Base-by-base conservation (phyloP, 2,113 vertebrate genomes). In the Rattus rattus region DNA sequence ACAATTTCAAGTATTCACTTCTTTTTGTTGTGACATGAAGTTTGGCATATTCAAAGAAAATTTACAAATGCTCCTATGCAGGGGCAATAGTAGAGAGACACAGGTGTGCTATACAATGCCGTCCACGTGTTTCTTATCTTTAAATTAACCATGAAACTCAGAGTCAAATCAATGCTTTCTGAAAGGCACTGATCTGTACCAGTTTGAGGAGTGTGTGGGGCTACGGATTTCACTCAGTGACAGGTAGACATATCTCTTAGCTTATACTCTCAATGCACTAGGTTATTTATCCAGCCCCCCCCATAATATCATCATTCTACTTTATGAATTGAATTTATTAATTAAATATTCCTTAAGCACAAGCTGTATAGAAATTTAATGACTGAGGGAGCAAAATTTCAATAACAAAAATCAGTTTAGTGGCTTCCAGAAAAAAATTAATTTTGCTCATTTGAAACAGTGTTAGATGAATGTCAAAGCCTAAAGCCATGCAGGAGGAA, bases 351-450 rank as follows among this genome's bases (percentile, higher is more conserved):
- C 30, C 96, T 94, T 88, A 96, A 95, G 89, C n/a, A 94, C 49
- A 91, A 91, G 43, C 47, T 52, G 54, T 79, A 88, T 22, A 94
- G 63, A 95, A 96, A 95, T 95, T 70, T 94, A 93, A 91, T 92
- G 56, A 95, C 20, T 49, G 30, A 96, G 70, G 49, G 61, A 92
- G 77, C n/a, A 14, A 65, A 96, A 96, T 85, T 92, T 56, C 83
- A 94, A 97, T 77, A 39, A 39, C 94, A 92, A 87, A 92, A 97
- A 81, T 97, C 90, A 91, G 59, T 76, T 96, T 94, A 91, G 94
- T 86, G 49, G 47, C 8, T 47, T 87, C 79, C 75, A 88, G 86
- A 43, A 96, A 91, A 92, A 88, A 94, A 56, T 2, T 96, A 94
- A 95, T 96, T 94, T 95, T 87, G 52, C 86, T 87, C 54, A 4